Percentiles rank a stretch among this genome's conserved stretches.
These are phyloP conservation scores for Florisuga fusca DNA, from an alignment of 2,797 vertebrate species.

Conservation along the genomic window DNA sequence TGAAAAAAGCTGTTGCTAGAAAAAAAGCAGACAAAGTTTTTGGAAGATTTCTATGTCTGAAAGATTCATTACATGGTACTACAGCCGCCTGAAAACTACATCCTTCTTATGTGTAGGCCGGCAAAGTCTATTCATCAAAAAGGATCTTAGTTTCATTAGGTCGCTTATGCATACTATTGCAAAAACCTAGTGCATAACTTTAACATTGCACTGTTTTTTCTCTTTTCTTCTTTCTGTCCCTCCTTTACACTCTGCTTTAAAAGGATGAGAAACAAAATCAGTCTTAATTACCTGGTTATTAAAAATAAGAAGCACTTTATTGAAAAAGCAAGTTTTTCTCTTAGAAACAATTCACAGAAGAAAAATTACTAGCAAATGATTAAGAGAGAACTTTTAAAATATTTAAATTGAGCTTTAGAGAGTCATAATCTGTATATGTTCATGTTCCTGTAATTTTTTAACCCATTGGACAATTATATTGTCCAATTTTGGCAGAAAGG, in stretches of 20 bases:
- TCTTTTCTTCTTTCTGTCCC: neutral
- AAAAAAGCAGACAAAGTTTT: neutral
- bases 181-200: neutral
- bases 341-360: neutral
- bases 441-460: neutral
- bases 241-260: neutral
- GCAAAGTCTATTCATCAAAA: neutral
- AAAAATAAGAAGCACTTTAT: neutral
- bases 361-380: neutral
- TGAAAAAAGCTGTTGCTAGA: neutral
- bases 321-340: neutral
- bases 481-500: conserved; percentile 10
- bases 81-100: neutral
- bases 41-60: neutral
- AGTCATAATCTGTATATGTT: neutral
- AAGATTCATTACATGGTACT: neutral
- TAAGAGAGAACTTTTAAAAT: neutral
- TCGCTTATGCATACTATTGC: neutral
- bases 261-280: neutral
- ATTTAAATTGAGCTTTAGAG: neutral
- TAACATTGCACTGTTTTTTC: neutral
- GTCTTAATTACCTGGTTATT: neutral
- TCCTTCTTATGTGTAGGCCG: neutral
- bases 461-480: neutral
- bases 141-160: neutral